These are phyloP conservation scores for Ramazzottius varieornatus DNA, from an alignment of 2,888 invertebrate genomes.

Conservation along the genomic window DNA sequence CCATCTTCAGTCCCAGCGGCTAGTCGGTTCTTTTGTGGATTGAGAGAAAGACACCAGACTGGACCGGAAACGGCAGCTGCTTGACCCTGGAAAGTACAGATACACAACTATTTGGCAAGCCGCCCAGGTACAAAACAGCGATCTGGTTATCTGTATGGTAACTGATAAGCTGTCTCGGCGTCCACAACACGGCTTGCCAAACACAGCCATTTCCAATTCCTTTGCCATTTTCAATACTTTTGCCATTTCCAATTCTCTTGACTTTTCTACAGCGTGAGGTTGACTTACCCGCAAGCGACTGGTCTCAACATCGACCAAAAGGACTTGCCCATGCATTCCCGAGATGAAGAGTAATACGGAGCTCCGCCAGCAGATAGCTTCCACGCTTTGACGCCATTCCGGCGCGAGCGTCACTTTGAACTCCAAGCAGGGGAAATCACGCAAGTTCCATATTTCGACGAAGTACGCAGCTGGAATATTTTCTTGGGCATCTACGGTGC, in stretches of 20 bases:
- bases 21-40: slow-evolving; percentile 33
- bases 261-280: slow-evolving; percentile 8
- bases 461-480: neutral
- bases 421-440: neutral
- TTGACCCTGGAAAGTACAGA: slow-evolving; percentile 24
- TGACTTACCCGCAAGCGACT: slow-evolving; percentile 32
- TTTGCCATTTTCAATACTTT: too few species aligned
- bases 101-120: slow-evolving; percentile 4
- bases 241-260: slow-evolving; percentile 13
- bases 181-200: too few species aligned
- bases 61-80: slow-evolving; percentile 51
- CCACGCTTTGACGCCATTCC: slow-evolving; percentile 26
- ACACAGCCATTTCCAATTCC: too few species aligned
- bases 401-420: neutral
- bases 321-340: slow-evolving; percentile 53
- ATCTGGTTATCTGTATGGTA: too few species aligned
- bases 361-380: slow-evolving; percentile 50
- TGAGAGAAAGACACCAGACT: slow-evolving; percentile 60
- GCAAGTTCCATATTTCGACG: neutral
- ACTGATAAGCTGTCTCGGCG: too few species aligned
- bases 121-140: neutral
- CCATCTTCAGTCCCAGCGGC: slow-evolving; percentile 77
- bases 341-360: slow-evolving; percentile 44
- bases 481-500: neutral
- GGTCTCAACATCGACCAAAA: slow-evolving; percentile 47